These are phyloP conservation scores for Urechis unicinctus DNA, from an alignment of 2,888 invertebrate genomes.

Conservation along the genomic window DNA sequence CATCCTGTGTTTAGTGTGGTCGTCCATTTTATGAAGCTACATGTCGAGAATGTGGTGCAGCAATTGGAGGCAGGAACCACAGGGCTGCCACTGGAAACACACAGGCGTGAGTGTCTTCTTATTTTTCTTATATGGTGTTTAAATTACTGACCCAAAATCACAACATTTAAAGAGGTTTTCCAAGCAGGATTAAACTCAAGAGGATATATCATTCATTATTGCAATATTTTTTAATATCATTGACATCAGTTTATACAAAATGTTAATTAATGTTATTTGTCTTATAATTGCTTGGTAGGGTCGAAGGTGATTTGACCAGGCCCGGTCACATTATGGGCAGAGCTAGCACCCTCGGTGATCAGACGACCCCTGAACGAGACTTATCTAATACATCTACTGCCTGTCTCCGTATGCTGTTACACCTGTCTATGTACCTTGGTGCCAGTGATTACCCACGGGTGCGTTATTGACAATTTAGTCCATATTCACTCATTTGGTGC, in stretches of 20 bases:
- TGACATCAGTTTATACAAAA: too few relatives aligned
- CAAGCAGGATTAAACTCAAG: too few relatives aligned
- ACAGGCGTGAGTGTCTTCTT: background rate
- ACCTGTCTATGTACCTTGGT: slow-evolving; percentile 30
- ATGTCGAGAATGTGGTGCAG: slow-evolving; percentile 27
- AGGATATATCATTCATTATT: too few relatives aligned
- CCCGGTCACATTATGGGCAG: slow-evolving; percentile 33
- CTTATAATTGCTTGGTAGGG: too few relatives aligned
- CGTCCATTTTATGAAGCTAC: slow-evolving; percentile 20
- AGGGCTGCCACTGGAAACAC: slow-evolving; percentile 21
- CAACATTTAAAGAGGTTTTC: too few relatives aligned
- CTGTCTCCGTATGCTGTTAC: slow-evolving; percentile 27
- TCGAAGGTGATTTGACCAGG: slow-evolving; percentile 21
- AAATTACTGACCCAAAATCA: background rate
- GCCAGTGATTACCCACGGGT: slow-evolving; percentile 7
- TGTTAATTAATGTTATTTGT: too few relatives aligned
- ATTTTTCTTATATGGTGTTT: too few relatives aligned
- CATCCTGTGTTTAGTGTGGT: slow-evolving; percentile 27
- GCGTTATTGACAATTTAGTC: too few relatives aligned
- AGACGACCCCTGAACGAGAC: slow-evolving; percentile 25
- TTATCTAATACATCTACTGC: slow-evolving; percentile 24
- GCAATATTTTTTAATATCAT: too few relatives aligned
- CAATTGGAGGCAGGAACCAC: slow-evolving; percentile 27
- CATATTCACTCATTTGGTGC: too few relatives aligned
- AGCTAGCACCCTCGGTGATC: slow-evolving; percentile 18